phyloP scores from a whole-genome alignment of 2,113 vertebrate species.

The Bufo gargarizans region DNA sequence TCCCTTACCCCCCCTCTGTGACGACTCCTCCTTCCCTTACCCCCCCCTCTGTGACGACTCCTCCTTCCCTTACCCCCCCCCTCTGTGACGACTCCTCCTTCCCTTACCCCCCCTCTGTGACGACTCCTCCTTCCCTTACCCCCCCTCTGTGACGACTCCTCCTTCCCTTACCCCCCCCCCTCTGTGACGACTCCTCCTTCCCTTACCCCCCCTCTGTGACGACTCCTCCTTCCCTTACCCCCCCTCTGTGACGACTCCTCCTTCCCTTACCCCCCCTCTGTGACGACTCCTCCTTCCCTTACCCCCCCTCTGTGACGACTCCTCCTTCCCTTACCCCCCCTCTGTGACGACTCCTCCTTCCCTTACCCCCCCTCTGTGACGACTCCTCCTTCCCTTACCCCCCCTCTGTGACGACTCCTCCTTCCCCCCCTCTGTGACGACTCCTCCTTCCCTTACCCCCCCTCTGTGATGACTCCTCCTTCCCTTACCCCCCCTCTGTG shows the following conservation, averaged over 20 bases:
- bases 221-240: not conserved
- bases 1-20: too few relatives aligned
- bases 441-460: not conserved
- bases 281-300: accelerated
- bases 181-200: accelerated
- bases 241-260: not conserved
- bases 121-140: accelerated
- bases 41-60: too few relatives aligned
- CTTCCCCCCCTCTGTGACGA: too few relatives aligned
- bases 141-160: too few relatives aligned
- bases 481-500: not conserved
- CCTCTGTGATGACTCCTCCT: not conserved
- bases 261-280: too few relatives aligned
- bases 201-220: too few relatives aligned
- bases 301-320: too few relatives aligned
- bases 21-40: not conserved
- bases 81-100: not conserved
- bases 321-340: not conserved
- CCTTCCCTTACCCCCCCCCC: too few relatives aligned
- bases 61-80: not conserved
- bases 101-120: too few relatives aligned
- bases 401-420: not conserved
- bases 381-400: accelerated
- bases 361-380: too few relatives aligned
- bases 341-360: not conserved